Evolutionary conservation across 2,888 invertebrate species (phyloP).

Genomic region (Dynastes hyllus): DNA sequence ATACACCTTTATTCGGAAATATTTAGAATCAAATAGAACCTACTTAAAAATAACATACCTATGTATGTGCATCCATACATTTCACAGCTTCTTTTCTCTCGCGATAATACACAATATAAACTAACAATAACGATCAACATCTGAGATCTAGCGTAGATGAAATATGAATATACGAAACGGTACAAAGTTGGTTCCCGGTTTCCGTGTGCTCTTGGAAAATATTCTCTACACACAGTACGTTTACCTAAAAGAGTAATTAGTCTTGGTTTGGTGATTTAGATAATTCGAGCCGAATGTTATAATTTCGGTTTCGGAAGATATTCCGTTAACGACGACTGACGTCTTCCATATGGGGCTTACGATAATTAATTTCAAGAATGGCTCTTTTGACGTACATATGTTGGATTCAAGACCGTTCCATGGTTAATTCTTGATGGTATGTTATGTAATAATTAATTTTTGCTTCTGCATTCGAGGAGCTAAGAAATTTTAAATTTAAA

Average conservation of each 20-base stretch:
- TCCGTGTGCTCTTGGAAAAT: constrained; percentile 1
- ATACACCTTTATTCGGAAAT: too few relatives aligned
- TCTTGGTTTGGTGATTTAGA: constrained; percentile 46
- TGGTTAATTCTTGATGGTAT: too few relatives aligned
- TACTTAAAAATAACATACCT: too few relatives aligned
- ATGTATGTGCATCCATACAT: too few relatives aligned
- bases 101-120: too few relatives aligned
- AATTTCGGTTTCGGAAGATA: constrained; percentile 37
- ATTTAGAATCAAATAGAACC: too few relatives aligned
- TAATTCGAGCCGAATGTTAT: constrained; percentile 42
- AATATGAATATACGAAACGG: constrained; percentile 6
- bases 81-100: too few relatives aligned
- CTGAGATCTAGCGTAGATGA: background rate
- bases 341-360: constrained; percentile 47
- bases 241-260: constrained; percentile 37
- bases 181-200: background rate
- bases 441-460: too few relatives aligned
- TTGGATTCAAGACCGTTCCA: background rate
- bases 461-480: too few relatives aligned
- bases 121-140: background rate
- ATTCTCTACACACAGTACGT: constrained; percentile 6
- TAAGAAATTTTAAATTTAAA: too few relatives aligned
- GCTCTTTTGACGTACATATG: constrained; percentile 3
- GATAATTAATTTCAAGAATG: constrained; percentile 47
- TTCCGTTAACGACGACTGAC: constrained; percentile 33